Conservation (phyloP, 2,888 invertebrate genomes). For the Lasioglossum leucozonium region DNA sequence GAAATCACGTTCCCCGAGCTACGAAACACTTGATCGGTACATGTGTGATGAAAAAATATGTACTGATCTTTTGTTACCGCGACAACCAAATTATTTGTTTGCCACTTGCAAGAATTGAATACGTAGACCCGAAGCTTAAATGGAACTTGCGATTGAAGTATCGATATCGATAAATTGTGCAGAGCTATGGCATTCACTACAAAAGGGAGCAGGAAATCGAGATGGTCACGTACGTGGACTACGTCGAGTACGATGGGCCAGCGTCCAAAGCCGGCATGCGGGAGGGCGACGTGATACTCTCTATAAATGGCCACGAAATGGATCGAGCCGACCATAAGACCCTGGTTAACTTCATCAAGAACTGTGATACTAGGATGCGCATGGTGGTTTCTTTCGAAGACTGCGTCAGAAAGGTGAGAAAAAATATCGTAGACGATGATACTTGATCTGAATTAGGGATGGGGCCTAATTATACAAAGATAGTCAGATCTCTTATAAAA, state of each 20-base stretch:
- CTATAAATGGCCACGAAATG: constrained; percentile 98
- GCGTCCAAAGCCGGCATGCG: constrained; percentile 97
- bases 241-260: constrained; percentile 96
- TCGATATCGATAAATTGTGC: constrained; percentile 51
- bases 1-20: background rate
- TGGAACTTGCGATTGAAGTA: background rate
- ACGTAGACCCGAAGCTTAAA: too few species aligned
- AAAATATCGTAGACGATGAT: background rate
- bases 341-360: constrained; percentile 95
- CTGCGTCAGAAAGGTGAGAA: constrained; percentile 93
- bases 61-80: background rate
- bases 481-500: too few species aligned
- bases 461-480: too few species aligned
- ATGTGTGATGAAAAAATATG: background rate
- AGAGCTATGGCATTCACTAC: constrained; percentile 98
- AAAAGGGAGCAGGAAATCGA: constrained; percentile 97
- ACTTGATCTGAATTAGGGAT: too few species aligned
- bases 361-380: constrained; percentile 95
- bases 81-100: background rate
- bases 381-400: constrained; percentile 99
- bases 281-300: constrained; percentile 97
- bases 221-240: constrained; percentile 98
- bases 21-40: background rate
- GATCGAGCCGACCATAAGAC: constrained; percentile 97
- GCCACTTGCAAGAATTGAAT: background rate